Conservation (phyloP, 2,113 vertebrate genomes). For the Danio rerio region GRCz12tu NC_133184.1:12068001-12068500, state of each 20-base stretch:
- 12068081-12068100: not conserved
- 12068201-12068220: not conserved
- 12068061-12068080: not conserved
- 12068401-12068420: conserved; percentile 23
- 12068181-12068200: conserved; percentile 13
- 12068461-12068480: not conserved
- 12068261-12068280: not conserved
- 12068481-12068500: conserved; percentile 4
- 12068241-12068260: conserved; percentile 1
- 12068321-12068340: conserved; percentile 30
- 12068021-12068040: no score
- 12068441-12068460: not conserved
- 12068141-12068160: not conserved
- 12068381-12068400: conserved; percentile 31
- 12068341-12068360: conserved; percentile 30
- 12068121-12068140: not conserved
- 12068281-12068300: not conserved
- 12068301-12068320: conserved; percentile 1
- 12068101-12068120: not conserved
- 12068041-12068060: no score
- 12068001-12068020: no score
- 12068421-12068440: conserved; percentile 3
- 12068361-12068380: conserved; percentile 16
- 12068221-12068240: not conserved
- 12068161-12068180: not conserved